These are phyloP conservation scores for Neoascia interrupta DNA, from an alignment of 2,888 invertebrate species.

Conservation along the genomic window DNA sequence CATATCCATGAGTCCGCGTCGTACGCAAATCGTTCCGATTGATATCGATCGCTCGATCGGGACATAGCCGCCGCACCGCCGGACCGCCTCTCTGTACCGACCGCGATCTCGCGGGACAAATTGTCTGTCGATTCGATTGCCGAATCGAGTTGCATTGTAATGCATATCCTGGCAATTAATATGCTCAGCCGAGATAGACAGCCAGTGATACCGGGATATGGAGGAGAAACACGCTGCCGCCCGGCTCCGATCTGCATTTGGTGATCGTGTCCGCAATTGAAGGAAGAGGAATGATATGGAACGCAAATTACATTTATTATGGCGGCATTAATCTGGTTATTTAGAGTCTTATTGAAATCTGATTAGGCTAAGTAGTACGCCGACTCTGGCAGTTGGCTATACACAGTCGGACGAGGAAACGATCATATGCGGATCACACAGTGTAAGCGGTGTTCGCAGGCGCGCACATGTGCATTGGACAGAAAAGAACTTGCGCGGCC, in stretches of 20 bases:
- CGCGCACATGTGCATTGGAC: not conserved
- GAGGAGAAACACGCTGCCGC: not conserved
- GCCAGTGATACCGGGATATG: constrained; percentile 42
- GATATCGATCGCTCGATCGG: constrained; percentile 57
- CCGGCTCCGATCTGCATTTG: constrained; percentile 46
- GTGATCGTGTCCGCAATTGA: constrained; percentile 55
- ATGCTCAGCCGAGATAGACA: constrained; percentile 60
- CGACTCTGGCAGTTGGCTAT: constrained; percentile 18
- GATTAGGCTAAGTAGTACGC: constrained; percentile 73
- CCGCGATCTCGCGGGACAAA: constrained; percentile 47
- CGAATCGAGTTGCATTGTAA: constrained; percentile 58
- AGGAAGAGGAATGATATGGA: constrained; percentile 68
- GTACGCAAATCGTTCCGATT: constrained; percentile 68
- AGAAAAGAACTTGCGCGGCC: too few species aligned
- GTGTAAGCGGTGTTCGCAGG: constrained; percentile 9
- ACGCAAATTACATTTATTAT: constrained; percentile 78
- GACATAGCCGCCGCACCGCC: constrained; percentile 6
- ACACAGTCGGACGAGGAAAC: constrained; percentile 19
- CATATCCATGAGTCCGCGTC: constrained; percentile 57
- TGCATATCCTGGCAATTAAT: constrained; percentile 69
- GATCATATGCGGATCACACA: constrained; percentile 28
- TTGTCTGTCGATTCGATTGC: constrained; percentile 61
- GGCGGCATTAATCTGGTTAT: constrained; percentile 75
- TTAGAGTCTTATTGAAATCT: constrained; percentile 77
- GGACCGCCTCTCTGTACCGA: constrained; percentile 1